Base-by-base conservation (phyloP, 2,797 vertebrate genomes). In the Taeniopygia guttata region DNA sequence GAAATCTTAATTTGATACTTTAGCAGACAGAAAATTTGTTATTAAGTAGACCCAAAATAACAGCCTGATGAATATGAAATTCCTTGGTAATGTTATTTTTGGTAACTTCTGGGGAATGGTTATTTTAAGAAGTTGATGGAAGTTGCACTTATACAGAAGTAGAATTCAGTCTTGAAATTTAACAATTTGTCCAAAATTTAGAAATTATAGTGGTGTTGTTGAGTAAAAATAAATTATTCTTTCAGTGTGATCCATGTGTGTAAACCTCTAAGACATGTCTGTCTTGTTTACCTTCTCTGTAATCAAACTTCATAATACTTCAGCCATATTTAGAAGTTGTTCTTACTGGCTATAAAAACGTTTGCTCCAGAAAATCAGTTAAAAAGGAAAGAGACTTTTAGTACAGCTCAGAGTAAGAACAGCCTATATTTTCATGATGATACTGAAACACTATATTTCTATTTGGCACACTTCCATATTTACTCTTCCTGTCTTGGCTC, bases 1-100 rank as follows among this genome's bases (percentile, higher is more conserved):
- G 79, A 96, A 95, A 54, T 92, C 81, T 87, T 89, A 69, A 81
- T 90, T 80, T 93, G 69, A 81, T 56, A 81, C 21, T 43, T 79
- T 51, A 94, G 34, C 40, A 68, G 77, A 51, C 22, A 62, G 38
- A 15, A 68, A 63, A 54, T 45, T 87, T 60, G 49, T 82, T 46
- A 72, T 68, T 79, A 69, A 82, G 58, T 58, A 75, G 49, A 77
- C 29, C n/a, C 48, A 95, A 80, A 73, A 80, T 22, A 87, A 85
- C 48, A 63, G 63, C 36, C 29, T 77, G 78, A 76, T 75, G 48
- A 72, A 38, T 67, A 73, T 82, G 27, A 59, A 75, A 17, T 63
- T 67, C 27, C 19, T 72, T 75, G 56, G 38, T 45, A 88, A 90
- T 77, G 20, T 70, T 94, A 36, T 90, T 40, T 76, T 94, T 15